A percentile compares a stretch with the other conserved stretches of the same genome.
phyloP scores from a whole-genome alignment of 2,113 vertebrate species.

The Argyrosomus japonicus region DNA sequence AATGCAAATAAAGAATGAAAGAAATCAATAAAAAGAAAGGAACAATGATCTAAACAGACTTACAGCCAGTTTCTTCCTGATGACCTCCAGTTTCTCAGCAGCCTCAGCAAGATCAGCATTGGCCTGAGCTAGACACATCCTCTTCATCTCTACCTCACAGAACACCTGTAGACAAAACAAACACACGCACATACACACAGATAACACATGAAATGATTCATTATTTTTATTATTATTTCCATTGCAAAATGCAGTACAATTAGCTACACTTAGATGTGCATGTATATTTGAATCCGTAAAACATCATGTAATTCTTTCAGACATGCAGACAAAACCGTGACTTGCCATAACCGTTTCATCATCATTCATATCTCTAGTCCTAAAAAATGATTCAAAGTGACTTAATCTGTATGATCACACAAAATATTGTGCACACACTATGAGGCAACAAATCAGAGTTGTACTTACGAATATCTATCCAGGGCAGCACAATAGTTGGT shows the following conservation, averaged over 20 bases:
- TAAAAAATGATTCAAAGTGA: neutral
- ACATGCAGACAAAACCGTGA: neutral
- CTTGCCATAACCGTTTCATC: neutral
- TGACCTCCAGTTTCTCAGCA: conserved; percentile 82
- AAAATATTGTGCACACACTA: neutral
- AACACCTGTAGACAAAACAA: conserved; percentile 70
- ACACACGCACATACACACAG: neutral
- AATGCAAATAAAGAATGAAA: neutral
- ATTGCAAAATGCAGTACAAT: neutral
- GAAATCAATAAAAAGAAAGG: neutral
- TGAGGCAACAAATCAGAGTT: neutral
- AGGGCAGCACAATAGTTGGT: conserved; percentile 78
- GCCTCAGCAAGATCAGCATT: conserved; percentile 83
- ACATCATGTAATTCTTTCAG: neutral
- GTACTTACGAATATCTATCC: conserved; percentile 90
- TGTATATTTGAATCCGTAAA: neutral
- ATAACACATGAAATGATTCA: too few relatives aligned
- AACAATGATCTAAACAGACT: conserved; percentile 21
- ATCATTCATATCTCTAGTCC: neutral
- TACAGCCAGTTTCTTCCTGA: conserved; percentile 84
- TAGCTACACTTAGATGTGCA: too few relatives aligned
- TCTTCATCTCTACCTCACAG: conserved; percentile 84
- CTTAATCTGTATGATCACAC: neutral
- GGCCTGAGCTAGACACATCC: conserved; percentile 83
- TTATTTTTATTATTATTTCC: too few relatives aligned